Evolutionary conservation across 2,113 vertebrate species (phyloP), one percentile per base, ranked within the genome.

Genomic region (Probosciger aterrimus): DNA sequence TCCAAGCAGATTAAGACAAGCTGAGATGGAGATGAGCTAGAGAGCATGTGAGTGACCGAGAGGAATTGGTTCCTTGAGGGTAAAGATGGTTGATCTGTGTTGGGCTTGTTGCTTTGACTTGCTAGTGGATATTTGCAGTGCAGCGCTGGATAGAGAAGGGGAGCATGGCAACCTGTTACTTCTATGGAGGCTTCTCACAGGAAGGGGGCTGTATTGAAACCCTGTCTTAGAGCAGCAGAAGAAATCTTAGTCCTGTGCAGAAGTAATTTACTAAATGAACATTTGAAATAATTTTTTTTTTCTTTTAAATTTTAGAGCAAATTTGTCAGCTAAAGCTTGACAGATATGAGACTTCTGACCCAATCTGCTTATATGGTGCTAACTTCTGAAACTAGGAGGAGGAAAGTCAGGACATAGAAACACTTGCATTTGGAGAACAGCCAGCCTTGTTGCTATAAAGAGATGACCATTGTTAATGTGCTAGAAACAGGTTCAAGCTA

Each of bases 1-100:
- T 89, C 57, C 53, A 37, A 94, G 77, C 46, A 82, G 96, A 63
- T 95, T 96, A 95, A 75, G 50, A 30, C 8, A 57, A 82, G 79
- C 81, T 86, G 14, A 49, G 70, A 19, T 63, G 69, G 76, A 92
- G 76, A 90, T 90, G 81, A 95, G 49, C 57, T 81, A 13, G 37
- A 49, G 44, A 59, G 55, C 1, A 1, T 81, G 78, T 0, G 2
- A 0, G 0, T 90, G 78, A 78, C 92, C 92, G 2, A 3, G 44
- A 53, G 90, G 67, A 88, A 53, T 83, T 4, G 0, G 10, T 64
- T 86, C 73, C 63, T 53, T n/a, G 49, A 68, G 82, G 86, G 79
- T 77, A 68, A 80, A 71, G 63, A n/a, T 7, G 23, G 24, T 25
- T 83, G 71, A 47, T 85, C 84, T 43, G 16, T 71, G 44, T 25